Base-by-base conservation (phyloP, 2,113 vertebrate genomes). In the Girardinichthys multiradiatus region DNA sequence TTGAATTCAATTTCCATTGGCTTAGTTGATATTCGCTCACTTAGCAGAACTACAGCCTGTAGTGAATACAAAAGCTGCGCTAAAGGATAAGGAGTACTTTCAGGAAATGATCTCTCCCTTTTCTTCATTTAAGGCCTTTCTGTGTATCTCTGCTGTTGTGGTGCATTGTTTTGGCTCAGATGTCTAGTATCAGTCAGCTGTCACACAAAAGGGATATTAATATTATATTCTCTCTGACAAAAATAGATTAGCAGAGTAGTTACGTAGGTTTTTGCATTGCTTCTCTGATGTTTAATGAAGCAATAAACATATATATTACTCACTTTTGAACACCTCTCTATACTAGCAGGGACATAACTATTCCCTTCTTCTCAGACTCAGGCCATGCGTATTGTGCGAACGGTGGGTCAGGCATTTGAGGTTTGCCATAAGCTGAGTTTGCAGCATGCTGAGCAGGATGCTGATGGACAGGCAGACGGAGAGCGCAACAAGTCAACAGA, bases 391-490 rank as follows among this genome's bases (percentile, higher is more conserved):
- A 96, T 95, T 28, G 95, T 96, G 77, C 93, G 95, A 59, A 95
- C 95, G 0, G 91, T 95, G 28, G 96, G 96, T 21, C 96, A 96
- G 86, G 95, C 96, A 14, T 97, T 98, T 12, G 95, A 96, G 84
- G 95, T 96, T 60, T 96, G 95, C 76, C 96, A 96, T 83, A 96
- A 96, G 83, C 90, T 96, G 83, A 96, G 95, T 77, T 93, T 97
- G 87, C 95, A 96, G 88, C 93, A 95, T 0, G 92, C 93, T 0
- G 93, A 95, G 87, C 93, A 95, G 82, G 92, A 89, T 0, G 92
- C 92, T 0, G 93, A 95, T 3, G 94, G 94, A 19, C 94, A 94
- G 88, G 93, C 93, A 0, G 95, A 95, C 0, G 92, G 94, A 0
- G 91, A 93, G 83, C 95, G 93, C 2, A 92, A 95, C 87, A 94